Evolutionary conservation across 2,113 vertebrate species (phyloP), one percentile per base, ranked within the genome.

Genomic region (Gymnarchus niloticus): DNA sequence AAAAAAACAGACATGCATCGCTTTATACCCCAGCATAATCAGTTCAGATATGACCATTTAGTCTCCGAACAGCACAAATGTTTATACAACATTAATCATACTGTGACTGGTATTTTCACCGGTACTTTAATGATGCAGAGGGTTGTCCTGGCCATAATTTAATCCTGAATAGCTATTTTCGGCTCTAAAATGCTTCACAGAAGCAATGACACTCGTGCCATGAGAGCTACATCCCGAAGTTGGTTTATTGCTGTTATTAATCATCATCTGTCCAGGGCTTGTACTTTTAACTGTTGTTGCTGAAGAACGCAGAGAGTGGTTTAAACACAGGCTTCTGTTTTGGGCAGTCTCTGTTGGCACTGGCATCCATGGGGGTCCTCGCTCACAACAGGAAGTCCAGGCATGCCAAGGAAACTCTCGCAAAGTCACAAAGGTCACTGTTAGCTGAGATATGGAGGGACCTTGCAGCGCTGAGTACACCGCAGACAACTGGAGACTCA

Each of bases 201-300:
- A 37, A 37, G 49, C 49, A 51, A 33, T 19, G 51, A 56, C 51
- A n/a, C 81, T 49, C 48, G 49, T 48, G 10, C 19, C 21, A 37
- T 48, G 33, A 49, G 23, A 48, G n/a, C 8, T 81, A 51, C 77
- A 51, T 51, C 49, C 44, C 21, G 23, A 17, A 7, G n/a, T 46
- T 51, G 8, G n/a, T 80, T 81, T 28, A 81, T 81, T 51, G n/a
- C 77, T 48, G 76, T 25, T 80, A 80, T 80, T 80, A 49, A 37
- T n/a, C 41, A n/a, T 80, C 46, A 49, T 49, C 10, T 17, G n/a
- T 80, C 23, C 65, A 37, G 44, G 44, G 0, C 23, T 80, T 37
- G 19, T 41, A 17, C 5, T 10, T 73, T 73, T 28, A 14, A 25
- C 37, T 4, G 8, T 69, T 37, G n/a, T n/a, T 65, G 28, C 61